A percentile compares a stretch with the other conserved stretches of the same genome.
Conservation (phyloP, 2,113 vertebrate species). For the Dunckerocampus dactyliophorus region DNA sequence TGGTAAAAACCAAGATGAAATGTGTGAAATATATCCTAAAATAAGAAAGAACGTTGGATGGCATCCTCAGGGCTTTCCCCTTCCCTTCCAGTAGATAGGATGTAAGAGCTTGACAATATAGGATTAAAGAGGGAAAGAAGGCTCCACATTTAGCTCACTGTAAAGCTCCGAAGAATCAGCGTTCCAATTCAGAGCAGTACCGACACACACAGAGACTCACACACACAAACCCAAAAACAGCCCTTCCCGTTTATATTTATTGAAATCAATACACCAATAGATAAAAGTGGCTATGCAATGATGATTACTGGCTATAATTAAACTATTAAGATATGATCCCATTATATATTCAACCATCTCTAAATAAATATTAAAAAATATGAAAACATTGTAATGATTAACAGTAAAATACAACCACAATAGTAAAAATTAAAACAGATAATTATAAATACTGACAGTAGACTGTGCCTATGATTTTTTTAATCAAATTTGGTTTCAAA, state of each 20-base stretch:
- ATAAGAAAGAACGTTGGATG: not conserved
- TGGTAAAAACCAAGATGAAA: conserved; percentile 4
- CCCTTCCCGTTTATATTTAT: no score
- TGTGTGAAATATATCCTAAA: not conserved
- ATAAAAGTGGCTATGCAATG: no score
- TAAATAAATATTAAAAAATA: no score
- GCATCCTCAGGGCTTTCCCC: not conserved
- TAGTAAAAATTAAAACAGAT: not conserved
- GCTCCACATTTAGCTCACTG: conserved; percentile 27
- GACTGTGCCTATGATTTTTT: not conserved
- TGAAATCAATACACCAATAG: no score
- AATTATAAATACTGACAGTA: not conserved
- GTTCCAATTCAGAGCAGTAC: conserved; percentile 6
- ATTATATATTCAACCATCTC: no score
- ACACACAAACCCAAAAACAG: not conserved
- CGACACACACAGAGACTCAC: not conserved
- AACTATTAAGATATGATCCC: no score
- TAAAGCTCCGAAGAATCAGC: conserved; percentile 22
- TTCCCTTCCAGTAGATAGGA: not conserved
- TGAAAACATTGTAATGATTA: no score
- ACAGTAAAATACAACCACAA: no score
- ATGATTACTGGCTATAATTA: no score
- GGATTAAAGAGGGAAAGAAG: conserved; percentile 28
- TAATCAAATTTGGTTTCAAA: not conserved
- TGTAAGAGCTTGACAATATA: not conserved